Conservation (phyloP, 2,888 invertebrate species). For the Venustoraphidia nigricollis region DNA sequence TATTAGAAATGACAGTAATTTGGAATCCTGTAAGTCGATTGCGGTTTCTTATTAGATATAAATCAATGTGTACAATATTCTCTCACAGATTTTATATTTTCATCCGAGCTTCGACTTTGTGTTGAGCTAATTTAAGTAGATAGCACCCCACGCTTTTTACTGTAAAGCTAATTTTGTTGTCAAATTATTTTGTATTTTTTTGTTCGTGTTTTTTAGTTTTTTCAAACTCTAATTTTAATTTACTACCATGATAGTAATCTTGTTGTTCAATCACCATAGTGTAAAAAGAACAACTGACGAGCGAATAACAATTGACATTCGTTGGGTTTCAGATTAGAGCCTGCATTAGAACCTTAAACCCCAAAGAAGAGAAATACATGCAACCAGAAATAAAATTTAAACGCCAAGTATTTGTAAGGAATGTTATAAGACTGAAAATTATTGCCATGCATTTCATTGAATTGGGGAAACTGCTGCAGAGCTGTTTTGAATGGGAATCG, state of each 20-base stretch:
- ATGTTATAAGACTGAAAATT: constrained; percentile 81
- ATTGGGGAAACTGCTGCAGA: constrained; percentile 80
- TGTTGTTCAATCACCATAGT: neutral
- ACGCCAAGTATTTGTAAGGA: constrained; percentile 81
- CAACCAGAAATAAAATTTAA: constrained; percentile 92
- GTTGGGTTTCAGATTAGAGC: constrained; percentile 49
- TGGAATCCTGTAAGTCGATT: constrained; percentile 69
- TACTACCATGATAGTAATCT: neutral
- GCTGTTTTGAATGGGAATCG: constrained; percentile 96
- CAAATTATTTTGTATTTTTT: too few species aligned
- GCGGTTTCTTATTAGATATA: neutral
- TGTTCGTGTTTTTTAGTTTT: too few species aligned
- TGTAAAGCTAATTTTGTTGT: too few species aligned
- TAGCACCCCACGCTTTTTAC: too few species aligned
- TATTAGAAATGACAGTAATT: constrained; percentile 77
- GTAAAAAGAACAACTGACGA: too few species aligned
- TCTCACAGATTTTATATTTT: too few species aligned
- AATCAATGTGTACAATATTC: too few species aligned
- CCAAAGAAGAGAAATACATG: constrained; percentile 90
- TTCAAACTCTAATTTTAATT: neutral
- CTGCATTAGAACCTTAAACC: constrained; percentile 84
- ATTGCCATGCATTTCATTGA: constrained; percentile 82
- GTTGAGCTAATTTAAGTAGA: too few species aligned
- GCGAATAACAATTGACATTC: neutral
- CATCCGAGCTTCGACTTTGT: too few species aligned